Evolutionary conservation across 2,113 vertebrate genomes (phyloP), one percentile per base, ranked within the genome.

Genomic region (Apodemus sylvaticus): DNA sequence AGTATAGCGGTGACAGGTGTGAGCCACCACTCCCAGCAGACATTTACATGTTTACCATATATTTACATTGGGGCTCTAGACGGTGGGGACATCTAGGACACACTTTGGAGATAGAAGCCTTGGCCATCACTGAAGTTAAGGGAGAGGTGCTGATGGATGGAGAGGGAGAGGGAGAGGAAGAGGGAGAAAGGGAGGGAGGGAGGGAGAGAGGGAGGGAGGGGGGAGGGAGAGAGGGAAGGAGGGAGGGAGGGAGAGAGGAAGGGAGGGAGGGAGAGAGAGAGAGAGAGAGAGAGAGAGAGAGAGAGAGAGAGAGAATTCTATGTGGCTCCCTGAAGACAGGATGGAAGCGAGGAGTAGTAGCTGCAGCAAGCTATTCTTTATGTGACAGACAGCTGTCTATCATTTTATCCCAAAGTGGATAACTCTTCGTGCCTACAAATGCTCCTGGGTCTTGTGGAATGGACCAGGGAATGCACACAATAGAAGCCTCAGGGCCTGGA

Each of bases 321-420:
- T 14, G 24, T 13, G 26, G n/a, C 45, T 53, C 79, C 34, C 4
- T 68, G 36, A 16, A 86, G n/a, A 48, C 68, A 36, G 36, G n/a
- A 9, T 0, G 1, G 3, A 22, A n/a, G 45, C 66, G 6, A 26
- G n/a, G 45, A 7, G 14, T 7, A 29, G 5, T 0, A 29, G 13
- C 29, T 10, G 0, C 0, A 71, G 85, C 58, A 58, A 53, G 79
- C 13, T 0, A 1, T 0, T 3, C 26, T 89, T 86, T 55, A 10
- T 31, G 3, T 4, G 1, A 70, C 0, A 14, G 19, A 26, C 4
- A 26, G 26, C 66, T 53, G 53, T 12, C 14, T 24, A 34, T 0
- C 22, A 3, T 74, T 39, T 53, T 82, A 42, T n/a, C 78, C 74
- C 71, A 29, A 14, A 7, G 42, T 7, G 1, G 5, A 9, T 13